Percentiles rank a stretch among this genome's conserved stretches.
Evolutionary conservation across 2,888 invertebrate species (phyloP).

Genomic region (Lumbricus terrestris): DNA sequence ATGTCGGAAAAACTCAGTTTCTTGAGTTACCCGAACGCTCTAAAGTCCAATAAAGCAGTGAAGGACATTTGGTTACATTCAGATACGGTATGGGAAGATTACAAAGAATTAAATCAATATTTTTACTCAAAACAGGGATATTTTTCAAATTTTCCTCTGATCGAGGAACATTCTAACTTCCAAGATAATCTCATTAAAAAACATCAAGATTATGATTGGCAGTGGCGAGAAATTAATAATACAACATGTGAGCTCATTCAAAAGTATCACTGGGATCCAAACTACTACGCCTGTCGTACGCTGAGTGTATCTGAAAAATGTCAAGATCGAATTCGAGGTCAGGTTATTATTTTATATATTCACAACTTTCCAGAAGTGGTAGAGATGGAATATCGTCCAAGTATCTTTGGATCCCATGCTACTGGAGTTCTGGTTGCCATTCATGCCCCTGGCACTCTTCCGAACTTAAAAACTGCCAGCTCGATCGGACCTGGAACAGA

Average conservation of each 20-base stretch:
- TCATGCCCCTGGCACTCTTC: too few relatives aligned
- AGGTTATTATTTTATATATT: neutral
- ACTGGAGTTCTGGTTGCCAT: conserved; percentile 14
- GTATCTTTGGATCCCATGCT: neutral
- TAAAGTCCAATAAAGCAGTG: too few relatives aligned
- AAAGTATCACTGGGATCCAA: conserved; percentile 4
- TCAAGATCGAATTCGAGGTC: neutral
- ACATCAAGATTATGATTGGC: neutral
- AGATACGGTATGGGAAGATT: too few relatives aligned
- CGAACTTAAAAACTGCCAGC: neutral
- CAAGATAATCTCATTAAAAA: neutral
- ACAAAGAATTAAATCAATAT: too few relatives aligned
- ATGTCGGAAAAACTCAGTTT: too few relatives aligned
- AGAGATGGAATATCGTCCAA: neutral
- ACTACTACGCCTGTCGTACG: too few relatives aligned
- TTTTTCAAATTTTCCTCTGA: too few relatives aligned
- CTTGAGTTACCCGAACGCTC: too few relatives aligned
- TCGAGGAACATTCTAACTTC: neutral
- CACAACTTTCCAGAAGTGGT: conserved; percentile 13
- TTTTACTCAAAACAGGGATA: too few relatives aligned
- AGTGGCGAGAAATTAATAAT: neutral
- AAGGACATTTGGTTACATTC: too few relatives aligned
- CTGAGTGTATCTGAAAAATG: too few relatives aligned
- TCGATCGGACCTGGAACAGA: conserved; percentile 24
- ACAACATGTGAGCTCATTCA: neutral